These are phyloP conservation scores for Adineta ricciae DNA, from an alignment of 2,888 invertebrate species.

Conservation along the genomic window DNA sequence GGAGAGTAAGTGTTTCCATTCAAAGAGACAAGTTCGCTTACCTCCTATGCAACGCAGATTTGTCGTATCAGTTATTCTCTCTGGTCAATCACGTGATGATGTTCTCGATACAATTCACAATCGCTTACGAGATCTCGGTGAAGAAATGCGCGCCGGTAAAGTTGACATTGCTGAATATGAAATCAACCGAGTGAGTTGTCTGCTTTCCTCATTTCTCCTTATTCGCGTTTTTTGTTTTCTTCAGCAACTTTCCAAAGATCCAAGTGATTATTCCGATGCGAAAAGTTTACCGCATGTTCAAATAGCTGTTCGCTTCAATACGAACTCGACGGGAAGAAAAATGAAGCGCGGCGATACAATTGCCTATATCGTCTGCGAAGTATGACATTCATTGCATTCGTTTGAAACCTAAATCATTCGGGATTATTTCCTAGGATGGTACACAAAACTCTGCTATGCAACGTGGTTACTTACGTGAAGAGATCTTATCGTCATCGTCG, in stretches of 20 bases:
- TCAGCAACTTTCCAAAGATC: slow-evolving; percentile 77
- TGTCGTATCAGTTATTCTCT: slow-evolving; percentile 41
- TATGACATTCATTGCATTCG: slow-evolving; percentile 37
- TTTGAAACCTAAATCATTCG: background rate
- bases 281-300: slow-evolving; percentile 74
- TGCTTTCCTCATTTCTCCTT: background rate
- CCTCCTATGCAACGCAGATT: no score
- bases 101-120: slow-evolving; percentile 72
- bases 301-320: slow-evolving; percentile 78
- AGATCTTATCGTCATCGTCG: slow-evolving; percentile 56
- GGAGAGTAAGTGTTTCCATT: slow-evolving; percentile 61
- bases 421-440: slow-evolving; percentile 40
- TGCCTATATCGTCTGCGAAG: slow-evolving; percentile 81
- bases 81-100: slow-evolving; percentile 64
- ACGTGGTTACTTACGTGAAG: slow-evolving; percentile 84
- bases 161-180: slow-evolving; percentile 55
- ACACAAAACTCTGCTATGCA: slow-evolving; percentile 61
- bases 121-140: slow-evolving; percentile 27
- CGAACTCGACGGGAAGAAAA: slow-evolving; percentile 58
- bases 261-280: slow-evolving; percentile 77
- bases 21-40: no score
- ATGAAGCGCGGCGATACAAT: slow-evolving; percentile 87
- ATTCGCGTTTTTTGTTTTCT: slow-evolving; percentile 34
- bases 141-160: slow-evolving; percentile 27
- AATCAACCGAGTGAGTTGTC: slow-evolving; percentile 66